Evolutionary conservation across 1,140 invertebrate genomes (phyloP), one percentile per base, ranked within the genome.

Genomic region (Cydia amplana): DNA sequence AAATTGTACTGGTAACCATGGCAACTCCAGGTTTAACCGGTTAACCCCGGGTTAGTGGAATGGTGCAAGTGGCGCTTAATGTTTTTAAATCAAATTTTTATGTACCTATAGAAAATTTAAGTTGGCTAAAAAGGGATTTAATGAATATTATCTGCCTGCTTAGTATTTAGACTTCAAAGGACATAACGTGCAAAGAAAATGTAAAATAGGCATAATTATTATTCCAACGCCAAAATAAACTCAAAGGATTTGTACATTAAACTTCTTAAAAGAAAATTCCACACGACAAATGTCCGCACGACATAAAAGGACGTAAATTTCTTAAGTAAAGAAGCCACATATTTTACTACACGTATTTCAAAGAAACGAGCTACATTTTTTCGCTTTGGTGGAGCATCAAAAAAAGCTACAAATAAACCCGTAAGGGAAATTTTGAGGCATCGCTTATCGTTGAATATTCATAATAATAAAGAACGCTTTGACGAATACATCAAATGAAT

Each of bases 201-300:
- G 80, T 80, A 80, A 82, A 82, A 60, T 65, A 77, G 78, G 75
- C 73, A 78, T 77, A 80, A 78, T 82, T 80, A 83, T 79, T 81
- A 78, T 81, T 75, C 74, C 70, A 70, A 79, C 73, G 76, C 78
- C 76, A 80, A 82, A 80, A 75, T 81, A 75, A 78, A 83, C 73
- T 73, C 51, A 72, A 73, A 75, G 64, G 74, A 70, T 70, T 70
- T 49, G 64, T 60, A 77, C 46, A 74, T 25, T 43, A 60, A 43
- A 75, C 60, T 72, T 75, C 63, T 78, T 51, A 32, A 73, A 73
- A 73, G 74, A 75, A 64, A 70, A 36, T 70, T 36, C 60, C 55
- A 12, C 28, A 55, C 72, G 40, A 72, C 40, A 78, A 75, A 75
- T 32, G 72, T 70, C 28, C 25, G 72, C 51, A 25, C 49, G 51